Evolutionary conservation across 1,140 invertebrate species (phyloP).

Genomic region (Drosophila takahashii): DNA sequence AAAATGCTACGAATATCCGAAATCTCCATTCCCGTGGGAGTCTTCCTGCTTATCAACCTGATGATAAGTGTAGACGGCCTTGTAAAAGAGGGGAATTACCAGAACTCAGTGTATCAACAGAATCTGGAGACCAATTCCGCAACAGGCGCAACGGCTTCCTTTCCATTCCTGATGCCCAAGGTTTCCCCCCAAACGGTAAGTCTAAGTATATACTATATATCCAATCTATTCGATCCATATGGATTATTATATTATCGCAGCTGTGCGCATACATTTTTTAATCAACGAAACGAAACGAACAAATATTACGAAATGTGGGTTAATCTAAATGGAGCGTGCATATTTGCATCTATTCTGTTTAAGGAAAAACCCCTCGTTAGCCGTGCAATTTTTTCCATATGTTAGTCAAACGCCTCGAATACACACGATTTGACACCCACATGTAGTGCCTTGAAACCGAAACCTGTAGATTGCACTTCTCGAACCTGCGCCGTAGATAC

Average conservation of each 20-base stretch:
- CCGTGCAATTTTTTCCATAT: constrained; percentile 25
- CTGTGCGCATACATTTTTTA: constrained; percentile 2
- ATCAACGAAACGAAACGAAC: background rate
- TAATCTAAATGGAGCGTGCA: constrained; percentile 1
- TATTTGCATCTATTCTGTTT: background rate
- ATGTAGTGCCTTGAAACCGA: constrained; percentile 13
- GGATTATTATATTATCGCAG: background rate
- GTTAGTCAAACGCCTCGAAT: constrained; percentile 11
- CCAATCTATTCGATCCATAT: background rate
- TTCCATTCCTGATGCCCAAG: constrained; percentile 90
- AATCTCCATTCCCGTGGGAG: constrained; percentile 3
- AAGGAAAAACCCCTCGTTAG: background rate
- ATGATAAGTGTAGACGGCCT: constrained; percentile 49
- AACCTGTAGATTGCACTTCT: constrained; percentile 51
- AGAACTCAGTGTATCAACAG: constrained; percentile 30
- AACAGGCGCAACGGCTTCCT: constrained; percentile 84
- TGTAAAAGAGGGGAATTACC: constrained; percentile 48
- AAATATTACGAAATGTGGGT: background rate
- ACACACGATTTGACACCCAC: constrained; percentile 43
- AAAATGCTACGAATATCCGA: constrained; percentile 40
- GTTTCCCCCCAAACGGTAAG: constrained; percentile 89
- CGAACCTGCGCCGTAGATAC: constrained; percentile 35
- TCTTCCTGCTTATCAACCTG: constrained; percentile 48
- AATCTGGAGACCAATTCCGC: constrained; percentile 44
- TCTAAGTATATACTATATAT: background rate